Conservation (phyloP, 1,140 invertebrate species). For the Vollenhovia emeryi region DNA sequence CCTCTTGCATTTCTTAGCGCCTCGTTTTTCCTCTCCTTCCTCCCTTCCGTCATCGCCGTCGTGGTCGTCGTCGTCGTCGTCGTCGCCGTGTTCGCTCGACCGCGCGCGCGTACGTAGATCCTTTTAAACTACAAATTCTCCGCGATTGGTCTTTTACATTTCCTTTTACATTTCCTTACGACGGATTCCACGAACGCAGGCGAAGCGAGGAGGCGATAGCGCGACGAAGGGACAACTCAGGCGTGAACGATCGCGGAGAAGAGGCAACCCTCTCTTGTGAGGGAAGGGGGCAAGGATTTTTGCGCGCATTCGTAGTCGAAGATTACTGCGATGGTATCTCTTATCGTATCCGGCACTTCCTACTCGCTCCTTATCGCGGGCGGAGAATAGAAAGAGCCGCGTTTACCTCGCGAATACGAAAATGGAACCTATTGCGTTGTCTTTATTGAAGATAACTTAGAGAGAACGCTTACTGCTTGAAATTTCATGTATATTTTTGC, state of each 20-base stretch:
- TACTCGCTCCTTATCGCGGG: slow-evolving; percentile 13
- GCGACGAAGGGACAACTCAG: slow-evolving; percentile 48
- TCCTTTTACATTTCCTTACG: slow-evolving; percentile 58
- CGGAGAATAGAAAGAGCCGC: slow-evolving; percentile 3
- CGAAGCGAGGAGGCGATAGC: slow-evolving; percentile 9
- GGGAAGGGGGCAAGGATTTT: neutral
- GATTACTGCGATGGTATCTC: neutral
- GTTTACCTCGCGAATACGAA: slow-evolving; percentile 5
- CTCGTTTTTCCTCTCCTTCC: slow-evolving; percentile 40
- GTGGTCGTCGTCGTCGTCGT: neutral
- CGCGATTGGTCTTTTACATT: slow-evolving; percentile 39
- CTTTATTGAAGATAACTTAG: slow-evolving; percentile 12
- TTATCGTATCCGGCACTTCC: slow-evolving; percentile 29
- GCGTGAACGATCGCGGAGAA: slow-evolving; percentile 19
- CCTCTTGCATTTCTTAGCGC: slow-evolving; percentile 45
- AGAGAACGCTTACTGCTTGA: neutral
- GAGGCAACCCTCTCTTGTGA: neutral
- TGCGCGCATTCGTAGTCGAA: neutral
- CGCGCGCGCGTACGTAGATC: slow-evolving; percentile 11
- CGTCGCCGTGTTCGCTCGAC: neutral
- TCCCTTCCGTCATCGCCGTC: neutral
- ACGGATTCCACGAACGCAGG: slow-evolving; percentile 33
- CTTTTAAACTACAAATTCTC: slow-evolving; percentile 49
- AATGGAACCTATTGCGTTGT: neutral
- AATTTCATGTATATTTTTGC: neutral